These are phyloP conservation scores for Thecocarcelia acutangulata DNA, from an alignment of 2,888 invertebrate species.

Conservation along the genomic window DNA sequence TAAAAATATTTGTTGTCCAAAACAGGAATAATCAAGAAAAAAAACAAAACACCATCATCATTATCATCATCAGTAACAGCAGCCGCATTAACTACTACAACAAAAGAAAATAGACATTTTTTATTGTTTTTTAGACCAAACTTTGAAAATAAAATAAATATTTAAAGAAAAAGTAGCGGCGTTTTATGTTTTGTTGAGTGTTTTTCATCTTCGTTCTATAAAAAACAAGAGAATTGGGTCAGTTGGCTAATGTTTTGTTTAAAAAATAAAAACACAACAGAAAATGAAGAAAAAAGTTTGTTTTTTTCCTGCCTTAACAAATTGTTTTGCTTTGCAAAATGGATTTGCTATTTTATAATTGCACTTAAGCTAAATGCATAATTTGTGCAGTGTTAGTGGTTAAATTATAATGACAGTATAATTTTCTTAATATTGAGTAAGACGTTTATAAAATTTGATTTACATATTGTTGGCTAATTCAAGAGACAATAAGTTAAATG, in stretches of 20 bases:
- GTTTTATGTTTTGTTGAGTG: constrained; percentile 13
- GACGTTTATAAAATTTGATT: neutral
- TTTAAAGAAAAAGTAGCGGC: constrained; percentile 60
- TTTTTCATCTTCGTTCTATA: constrained; percentile 17
- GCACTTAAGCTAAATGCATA: constrained; percentile 21
- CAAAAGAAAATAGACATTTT: constrained; percentile 31
- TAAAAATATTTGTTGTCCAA: constrained; percentile 6
- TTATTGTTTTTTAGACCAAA: constrained; percentile 31
- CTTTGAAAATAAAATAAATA: constrained; percentile 55
- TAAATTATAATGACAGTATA: constrained; percentile 33
- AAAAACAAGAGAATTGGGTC: constrained; percentile 58
- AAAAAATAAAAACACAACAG: constrained; percentile 9
- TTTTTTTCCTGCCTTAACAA: constrained; percentile 4
- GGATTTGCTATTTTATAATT: constrained; percentile 12
- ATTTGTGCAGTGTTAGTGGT: constrained; percentile 17
- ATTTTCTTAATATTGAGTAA: constrained; percentile 12
- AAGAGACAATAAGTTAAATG: too few relatives aligned
- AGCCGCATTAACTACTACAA: constrained; percentile 34
- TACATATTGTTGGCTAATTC: too few relatives aligned
- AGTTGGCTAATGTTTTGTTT: constrained; percentile 66
- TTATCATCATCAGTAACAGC: constrained; percentile 6
- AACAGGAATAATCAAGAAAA: constrained; percentile 29
- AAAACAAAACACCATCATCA: constrained; percentile 8
- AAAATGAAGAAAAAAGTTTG: constrained; percentile 28
- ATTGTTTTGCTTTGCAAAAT: constrained; percentile 1